phyloP scores from a whole-genome alignment of 2,888 invertebrate species.

The Pteria penguin region DNA sequence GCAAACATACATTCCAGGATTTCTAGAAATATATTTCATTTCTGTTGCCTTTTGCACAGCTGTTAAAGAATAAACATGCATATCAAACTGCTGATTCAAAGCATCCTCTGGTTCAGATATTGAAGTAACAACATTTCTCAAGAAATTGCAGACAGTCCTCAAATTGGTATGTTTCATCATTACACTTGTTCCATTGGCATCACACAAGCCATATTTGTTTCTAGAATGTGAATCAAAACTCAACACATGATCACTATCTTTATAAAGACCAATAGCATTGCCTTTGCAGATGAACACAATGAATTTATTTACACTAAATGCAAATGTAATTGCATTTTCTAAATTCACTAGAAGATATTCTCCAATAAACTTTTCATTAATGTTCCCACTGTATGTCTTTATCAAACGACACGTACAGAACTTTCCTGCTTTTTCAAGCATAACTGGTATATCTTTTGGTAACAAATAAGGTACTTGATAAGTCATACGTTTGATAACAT shows the following conservation, averaged over 20 bases:
- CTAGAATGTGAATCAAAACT: slow-evolving; percentile 9
- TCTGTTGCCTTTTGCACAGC: not conserved
- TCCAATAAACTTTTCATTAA: too few relatives aligned
- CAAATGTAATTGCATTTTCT: not conserved
- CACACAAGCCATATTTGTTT: not conserved
- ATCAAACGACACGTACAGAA: too few relatives aligned
- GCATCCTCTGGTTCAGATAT: not conserved
- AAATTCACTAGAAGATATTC: too few relatives aligned
- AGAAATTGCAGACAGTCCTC: not conserved
- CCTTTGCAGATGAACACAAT: slow-evolving; percentile 1
- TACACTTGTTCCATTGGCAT: slow-evolving; percentile 3
- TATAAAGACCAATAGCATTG: slow-evolving; percentile 2
- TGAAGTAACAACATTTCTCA: not conserved
- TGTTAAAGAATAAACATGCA: not conserved
- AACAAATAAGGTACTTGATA: not conserved
- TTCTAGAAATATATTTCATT: not conserved
- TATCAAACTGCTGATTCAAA: not conserved
- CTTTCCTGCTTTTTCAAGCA: too few relatives aligned
- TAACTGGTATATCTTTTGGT: not conserved
- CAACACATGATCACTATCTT: not conserved
- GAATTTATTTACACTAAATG: not conserved
- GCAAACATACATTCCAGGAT: not conserved
- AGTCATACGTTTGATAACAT: not conserved
- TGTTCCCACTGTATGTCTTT: too few relatives aligned
- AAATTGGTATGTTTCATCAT: not conserved